Evolutionary conservation across 2,113 vertebrate species (phyloP), one percentile per base, ranked within the genome.

Genomic region (Colossoma macropomum): DNA sequence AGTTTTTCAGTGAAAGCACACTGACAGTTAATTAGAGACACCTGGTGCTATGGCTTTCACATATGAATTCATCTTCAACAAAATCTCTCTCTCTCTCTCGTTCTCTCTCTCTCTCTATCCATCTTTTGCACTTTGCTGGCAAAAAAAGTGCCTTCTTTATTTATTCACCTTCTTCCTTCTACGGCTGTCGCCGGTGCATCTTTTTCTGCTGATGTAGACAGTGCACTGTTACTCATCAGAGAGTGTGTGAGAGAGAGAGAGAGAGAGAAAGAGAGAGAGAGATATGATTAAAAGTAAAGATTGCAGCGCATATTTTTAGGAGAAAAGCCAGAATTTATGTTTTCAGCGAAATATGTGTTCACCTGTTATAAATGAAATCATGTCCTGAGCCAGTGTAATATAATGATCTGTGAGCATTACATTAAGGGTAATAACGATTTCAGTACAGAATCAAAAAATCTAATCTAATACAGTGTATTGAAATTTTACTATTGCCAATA

Each of bases 11-110:
- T 90, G 91, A 94, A 91, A 89, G 89, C 85, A 87, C 77, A 60
- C 88, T 91, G 91, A 90, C 89, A 90, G 89, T 93, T 95, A 94
- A 95, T 95, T 95, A 93, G 93, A 87, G 88, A 90, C 93, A 92
- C 89, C 90, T 95, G 90, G 91, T 90, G 83, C 87, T 63, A 92
- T 84, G 86, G 63, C 84, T 91, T 83, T 90, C 87, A 85, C 88
- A 90, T 89, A 89, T 89, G 84, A 82, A 92, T 91, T 93, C 90
- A 91, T 92, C 92, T 75, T 84, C 90, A 92, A 92, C 91, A 89
- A 92, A 91, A 90, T 73, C 85, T 88, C 83, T 85, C 3, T 76
- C 27, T 65, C 13, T 45, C 25, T 25, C 45, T 60, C 50, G 6
- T 13, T 73, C 72, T 76, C 62, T 66, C 27, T 25, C 41, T 75